Percentiles rank a stretch among this genome's conserved stretches.
Evolutionary conservation across 2,888 invertebrate genomes (phyloP).

Genomic region (Ellobium chinense): DNA sequence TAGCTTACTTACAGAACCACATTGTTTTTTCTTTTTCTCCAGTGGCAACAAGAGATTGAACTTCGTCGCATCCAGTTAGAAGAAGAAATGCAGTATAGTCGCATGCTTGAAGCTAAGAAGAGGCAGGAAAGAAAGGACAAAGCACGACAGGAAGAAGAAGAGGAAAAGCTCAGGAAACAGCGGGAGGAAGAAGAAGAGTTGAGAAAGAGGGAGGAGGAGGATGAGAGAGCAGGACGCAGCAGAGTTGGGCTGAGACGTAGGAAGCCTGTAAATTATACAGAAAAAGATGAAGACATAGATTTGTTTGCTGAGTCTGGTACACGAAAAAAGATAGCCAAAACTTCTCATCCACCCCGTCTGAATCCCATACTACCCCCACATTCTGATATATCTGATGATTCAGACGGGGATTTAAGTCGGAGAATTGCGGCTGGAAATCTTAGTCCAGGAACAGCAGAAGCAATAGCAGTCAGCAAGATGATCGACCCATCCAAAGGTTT

Average conservation of each 20-base stretch:
- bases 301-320: conserved; percentile 15
- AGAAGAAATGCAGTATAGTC: conserved; percentile 39
- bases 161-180: conserved; percentile 28
- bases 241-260: conserved; percentile 37
- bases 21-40: neutral
- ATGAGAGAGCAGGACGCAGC: conserved; percentile 34
- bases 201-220: conserved; percentile 36
- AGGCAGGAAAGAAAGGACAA: conserved; percentile 21
- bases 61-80: conserved; percentile 39
- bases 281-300: conserved; percentile 47
- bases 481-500: conserved; percentile 75
- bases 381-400: conserved; percentile 48
- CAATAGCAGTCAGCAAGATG: conserved; percentile 62
- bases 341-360: conserved; percentile 42
- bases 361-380: conserved; percentile 39
- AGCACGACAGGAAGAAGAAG: conserved; percentile 19
- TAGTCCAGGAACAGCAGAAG: conserved; percentile 45
- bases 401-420: conserved; percentile 34
- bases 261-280: conserved; percentile 45
- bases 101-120: conserved; percentile 33
- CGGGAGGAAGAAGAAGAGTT: conserved; percentile 38
- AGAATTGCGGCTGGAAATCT: conserved; percentile 30
- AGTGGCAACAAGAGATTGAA: conserved; percentile 49
- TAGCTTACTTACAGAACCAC: neutral
- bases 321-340: neutral